Percentiles rank a stretch among this genome's conserved stretches.
phyloP scores from a whole-genome alignment of 2,888 invertebrate genomes.

The Serripes groenlandicus region DNA sequence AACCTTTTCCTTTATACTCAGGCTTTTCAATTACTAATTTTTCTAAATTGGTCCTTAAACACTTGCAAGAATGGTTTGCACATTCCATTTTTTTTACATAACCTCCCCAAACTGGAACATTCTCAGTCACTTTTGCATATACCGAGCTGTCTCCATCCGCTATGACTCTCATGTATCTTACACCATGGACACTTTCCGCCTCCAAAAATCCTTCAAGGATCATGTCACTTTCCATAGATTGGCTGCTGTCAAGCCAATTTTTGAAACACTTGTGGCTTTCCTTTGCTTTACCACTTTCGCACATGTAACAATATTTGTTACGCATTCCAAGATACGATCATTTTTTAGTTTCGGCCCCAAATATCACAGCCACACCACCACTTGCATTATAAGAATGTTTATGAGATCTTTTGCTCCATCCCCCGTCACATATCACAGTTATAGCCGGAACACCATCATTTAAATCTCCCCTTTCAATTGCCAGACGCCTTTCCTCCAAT shows the following conservation, averaged over 20 bases:
- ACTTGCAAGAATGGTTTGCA: constrained; percentile 54
- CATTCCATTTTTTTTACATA: constrained; percentile 48
- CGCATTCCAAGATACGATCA: constrained; percentile 60
- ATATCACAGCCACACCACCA: constrained; percentile 64
- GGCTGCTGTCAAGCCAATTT: constrained; percentile 55
- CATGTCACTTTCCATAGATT: constrained; percentile 56
- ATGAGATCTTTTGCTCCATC: constrained; percentile 63
- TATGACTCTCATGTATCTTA: constrained; percentile 26
- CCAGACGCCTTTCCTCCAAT: constrained; percentile 50
- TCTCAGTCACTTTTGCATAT: constrained; percentile 27
- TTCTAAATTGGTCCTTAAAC: constrained; percentile 35
- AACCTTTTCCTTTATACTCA: constrained; percentile 36
- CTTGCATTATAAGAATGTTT: constrained; percentile 66
- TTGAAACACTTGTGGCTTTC: constrained; percentile 50
- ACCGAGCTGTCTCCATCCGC: constrained; percentile 44
- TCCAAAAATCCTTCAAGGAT: constrained; percentile 58
- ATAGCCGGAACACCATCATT: constrained; percentile 64
- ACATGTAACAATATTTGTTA: constrained; percentile 66
- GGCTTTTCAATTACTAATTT: constrained; percentile 42
- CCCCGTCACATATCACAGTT: constrained; percentile 65
- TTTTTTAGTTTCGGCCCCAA: constrained; percentile 60
- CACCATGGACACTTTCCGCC: constrained; percentile 45
- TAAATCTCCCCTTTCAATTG: constrained; percentile 42
- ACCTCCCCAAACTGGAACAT: constrained; percentile 27
- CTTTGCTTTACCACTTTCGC: constrained; percentile 25